Conservation (phyloP, 2,113 vertebrate genomes). For the Prunella fulvescens region DNA sequence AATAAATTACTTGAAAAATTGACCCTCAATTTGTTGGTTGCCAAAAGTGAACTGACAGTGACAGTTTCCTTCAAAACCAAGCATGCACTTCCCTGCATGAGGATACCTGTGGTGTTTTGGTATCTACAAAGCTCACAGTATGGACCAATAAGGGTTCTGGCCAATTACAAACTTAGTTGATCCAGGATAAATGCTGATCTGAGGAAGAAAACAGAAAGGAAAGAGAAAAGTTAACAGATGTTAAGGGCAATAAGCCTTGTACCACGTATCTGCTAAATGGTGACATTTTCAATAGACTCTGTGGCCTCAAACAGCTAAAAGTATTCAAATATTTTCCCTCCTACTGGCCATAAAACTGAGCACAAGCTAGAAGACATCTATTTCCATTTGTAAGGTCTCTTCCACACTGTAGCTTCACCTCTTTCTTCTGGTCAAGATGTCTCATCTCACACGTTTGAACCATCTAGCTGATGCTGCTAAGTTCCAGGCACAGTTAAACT, state of each 20-base stretch:
- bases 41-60: neutral
- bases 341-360: neutral
- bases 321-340: neutral
- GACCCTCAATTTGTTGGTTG: neutral
- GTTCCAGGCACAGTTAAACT: neutral
- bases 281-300: neutral
- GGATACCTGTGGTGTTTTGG: neutral
- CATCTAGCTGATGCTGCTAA: neutral
- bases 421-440: neutral
- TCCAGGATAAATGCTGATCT: neutral
- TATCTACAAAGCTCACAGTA: neutral
- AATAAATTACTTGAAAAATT: neutral
- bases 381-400: neutral
- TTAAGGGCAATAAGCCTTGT: neutral
- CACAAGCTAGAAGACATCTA: neutral
- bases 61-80: neutral
- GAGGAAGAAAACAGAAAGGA: neutral
- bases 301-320: neutral
- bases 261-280: neutral
- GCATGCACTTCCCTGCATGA: neutral
- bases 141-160: neutral
- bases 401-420: neutral
- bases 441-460: neutral
- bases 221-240: neutral
- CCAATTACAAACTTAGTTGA: neutral